Percentiles rank a stretch among this genome's conserved stretches.
Conservation (phyloP, 1,140 invertebrate species). For the Sitodiplosis mosellana region DNA sequence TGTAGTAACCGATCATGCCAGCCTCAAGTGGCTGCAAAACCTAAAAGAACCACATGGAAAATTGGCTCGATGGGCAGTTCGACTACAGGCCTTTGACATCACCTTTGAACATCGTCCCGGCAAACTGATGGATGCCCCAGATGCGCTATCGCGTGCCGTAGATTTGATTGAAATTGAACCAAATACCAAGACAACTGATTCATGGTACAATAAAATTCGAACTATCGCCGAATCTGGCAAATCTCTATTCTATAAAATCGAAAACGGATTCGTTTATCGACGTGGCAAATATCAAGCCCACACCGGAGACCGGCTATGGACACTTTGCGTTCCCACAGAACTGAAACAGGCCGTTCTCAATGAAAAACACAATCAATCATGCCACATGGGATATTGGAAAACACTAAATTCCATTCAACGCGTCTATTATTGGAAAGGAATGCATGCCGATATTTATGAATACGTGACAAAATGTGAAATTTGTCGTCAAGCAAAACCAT, state of each 20-base stretch:
- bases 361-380: too few relatives aligned
- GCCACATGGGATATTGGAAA: too few relatives aligned
- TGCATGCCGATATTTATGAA: too few relatives aligned
- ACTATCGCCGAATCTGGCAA: neutral
- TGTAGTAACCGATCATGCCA: constrained; percentile 28
- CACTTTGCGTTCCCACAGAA: too few relatives aligned
- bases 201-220: neutral
- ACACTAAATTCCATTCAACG: too few relatives aligned
- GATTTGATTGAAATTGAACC: neutral
- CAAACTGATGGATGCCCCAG: constrained; percentile 15
- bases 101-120: constrained; percentile 23
- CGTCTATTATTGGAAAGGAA: too few relatives aligned
- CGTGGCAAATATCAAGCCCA: too few relatives aligned
- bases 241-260: constrained; percentile 4
- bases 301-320: too few relatives aligned
- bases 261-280: neutral
- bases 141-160: constrained; percentile 13
- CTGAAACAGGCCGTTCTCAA: too few relatives aligned
- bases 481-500: neutral
- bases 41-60: constrained; percentile 23
- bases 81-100: constrained; percentile 24
- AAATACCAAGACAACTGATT: neutral
- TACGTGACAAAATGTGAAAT: too few relatives aligned
- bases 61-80: constrained; percentile 25
- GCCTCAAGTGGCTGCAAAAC: constrained; percentile 25